Evolutionary conservation across 1,140 invertebrate genomes (phyloP), one percentile per base, ranked within the genome.

Genomic region (Heterodera schachtii): DNA sequence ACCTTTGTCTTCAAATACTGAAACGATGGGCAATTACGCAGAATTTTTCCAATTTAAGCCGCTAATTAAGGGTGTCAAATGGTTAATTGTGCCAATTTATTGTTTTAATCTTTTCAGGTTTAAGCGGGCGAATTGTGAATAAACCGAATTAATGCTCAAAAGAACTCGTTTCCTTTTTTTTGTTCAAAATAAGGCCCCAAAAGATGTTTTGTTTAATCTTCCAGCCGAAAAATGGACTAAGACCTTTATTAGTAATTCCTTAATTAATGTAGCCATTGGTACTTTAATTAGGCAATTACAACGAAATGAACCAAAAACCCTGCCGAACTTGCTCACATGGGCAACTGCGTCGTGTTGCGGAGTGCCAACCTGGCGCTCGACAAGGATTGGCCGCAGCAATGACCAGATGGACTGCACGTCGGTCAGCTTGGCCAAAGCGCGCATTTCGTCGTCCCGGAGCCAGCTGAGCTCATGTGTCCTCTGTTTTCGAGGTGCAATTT

Each of bases 1-100:
- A 85, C 64, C 21, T 79, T 88, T 7, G 64, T 78, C 70, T 86
- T 83, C 19, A 90, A 46, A 71, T 89, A 90, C 81, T 88, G 74
- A 31, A 88, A 86, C 2, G 16, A 31, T 76, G 11, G 49, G 31
- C 31, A 31, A 47, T 11, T 69, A n/a, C n/a, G 11, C 9, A 79
- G 64, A 47, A 74, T 80, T 84, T 46, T 82, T 84, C 31, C 85
- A 79, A 47, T 78, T n/a, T 11, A 78, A 78, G 3, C 11, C 43
- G 8, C 44, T 75, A 6, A 64, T 2, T 1, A 0, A 64, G 5
- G 13, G 13, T 2, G 1, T 19, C 1, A 60, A 60, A 60, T 4
- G 57, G 3, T 1, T 52, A 11, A 8, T 11, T 8, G 11, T 8
- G 11, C 7, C 49, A 8, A 52, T 52, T 52, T 52, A 52, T 52